Percentiles rank a stretch among this genome's conserved stretches.
phyloP scores from a whole-genome alignment of 2,888 invertebrate species.

The Proisotoma minuta region DNA sequence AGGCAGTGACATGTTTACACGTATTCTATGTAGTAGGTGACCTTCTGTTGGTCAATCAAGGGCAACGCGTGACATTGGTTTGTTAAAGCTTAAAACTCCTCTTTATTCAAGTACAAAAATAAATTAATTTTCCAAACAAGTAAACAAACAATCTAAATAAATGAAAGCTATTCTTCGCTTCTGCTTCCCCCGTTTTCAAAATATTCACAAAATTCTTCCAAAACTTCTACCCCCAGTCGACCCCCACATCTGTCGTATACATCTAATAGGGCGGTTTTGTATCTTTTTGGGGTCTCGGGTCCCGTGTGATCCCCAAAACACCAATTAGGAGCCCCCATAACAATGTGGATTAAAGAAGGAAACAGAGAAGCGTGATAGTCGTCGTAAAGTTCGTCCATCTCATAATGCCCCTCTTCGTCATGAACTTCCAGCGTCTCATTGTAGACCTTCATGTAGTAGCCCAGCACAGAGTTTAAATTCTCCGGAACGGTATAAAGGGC shows the following conservation, averaged over 20 bases:
- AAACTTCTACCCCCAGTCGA: neutral
- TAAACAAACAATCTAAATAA: too few relatives aligned
- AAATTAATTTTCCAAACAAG: too few relatives aligned
- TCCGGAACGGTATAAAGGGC: neutral
- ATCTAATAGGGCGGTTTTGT: neutral
- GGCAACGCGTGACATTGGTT: too few relatives aligned
- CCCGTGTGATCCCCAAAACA: constrained; percentile 5
- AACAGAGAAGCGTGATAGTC: constrained; percentile 17
- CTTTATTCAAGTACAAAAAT: too few relatives aligned
- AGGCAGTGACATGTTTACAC: too few relatives aligned
- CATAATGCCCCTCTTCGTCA: constrained; percentile 15
- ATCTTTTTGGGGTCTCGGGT: neutral
- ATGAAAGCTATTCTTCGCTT: neutral
- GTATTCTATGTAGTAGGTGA: too few relatives aligned
- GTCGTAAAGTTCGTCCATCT: constrained; percentile 15
- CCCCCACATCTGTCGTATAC: neutral
- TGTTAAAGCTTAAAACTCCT: too few relatives aligned
- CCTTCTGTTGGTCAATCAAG: too few relatives aligned
- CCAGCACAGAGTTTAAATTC: neutral
- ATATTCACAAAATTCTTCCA: neutral
- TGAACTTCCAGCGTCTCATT: constrained; percentile 1
- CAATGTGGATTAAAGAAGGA: constrained; percentile 19
- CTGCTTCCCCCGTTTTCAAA: too few relatives aligned
- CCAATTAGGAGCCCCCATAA: constrained; percentile 27
- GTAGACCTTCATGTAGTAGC: constrained; percentile 23